These are phyloP conservation scores for Heliconius erato DNA, from an alignment of 2,888 invertebrate genomes.

Conservation along the genomic window DNA sequence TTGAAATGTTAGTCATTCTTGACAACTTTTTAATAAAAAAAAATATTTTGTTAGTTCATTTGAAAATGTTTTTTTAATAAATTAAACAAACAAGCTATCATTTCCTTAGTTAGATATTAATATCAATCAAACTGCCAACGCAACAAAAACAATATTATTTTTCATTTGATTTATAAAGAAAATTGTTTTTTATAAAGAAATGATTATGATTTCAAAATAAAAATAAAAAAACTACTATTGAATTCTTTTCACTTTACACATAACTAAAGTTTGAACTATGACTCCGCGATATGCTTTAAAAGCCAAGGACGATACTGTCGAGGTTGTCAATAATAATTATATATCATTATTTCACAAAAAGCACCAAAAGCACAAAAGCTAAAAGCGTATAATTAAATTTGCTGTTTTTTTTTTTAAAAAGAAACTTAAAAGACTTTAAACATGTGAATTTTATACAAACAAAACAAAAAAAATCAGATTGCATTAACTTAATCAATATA, in stretches of 20 bases:
- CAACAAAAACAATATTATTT: no score
- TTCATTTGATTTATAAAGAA: no score
- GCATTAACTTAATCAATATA: no score
- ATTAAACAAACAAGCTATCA: not conserved
- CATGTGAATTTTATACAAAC: no score
- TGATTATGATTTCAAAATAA: no score
- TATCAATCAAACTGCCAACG: not conserved
- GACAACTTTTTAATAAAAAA: not conserved
- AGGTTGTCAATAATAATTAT: constrained; percentile 6
- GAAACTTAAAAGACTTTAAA: not conserved
- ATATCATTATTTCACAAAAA: not conserved
- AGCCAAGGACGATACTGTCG: not conserved
- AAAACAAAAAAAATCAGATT: no score
- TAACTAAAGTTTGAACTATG: not conserved
- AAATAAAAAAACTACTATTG: no score
- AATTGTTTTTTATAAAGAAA: no score
- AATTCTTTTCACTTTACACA: not conserved
- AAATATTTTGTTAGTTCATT: not conserved
- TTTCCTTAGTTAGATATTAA: not conserved
- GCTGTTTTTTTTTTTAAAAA: not conserved
- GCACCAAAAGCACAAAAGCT: not conserved
- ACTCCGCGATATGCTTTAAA: not conserved
- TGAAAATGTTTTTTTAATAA: no score
- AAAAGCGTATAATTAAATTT: not conserved
- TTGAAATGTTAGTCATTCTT: not conserved